Percentiles rank a stretch among this genome's conserved stretches.
Evolutionary conservation across 2,113 vertebrate genomes (phyloP).

Genomic region (Taxidea taxus): DNA sequence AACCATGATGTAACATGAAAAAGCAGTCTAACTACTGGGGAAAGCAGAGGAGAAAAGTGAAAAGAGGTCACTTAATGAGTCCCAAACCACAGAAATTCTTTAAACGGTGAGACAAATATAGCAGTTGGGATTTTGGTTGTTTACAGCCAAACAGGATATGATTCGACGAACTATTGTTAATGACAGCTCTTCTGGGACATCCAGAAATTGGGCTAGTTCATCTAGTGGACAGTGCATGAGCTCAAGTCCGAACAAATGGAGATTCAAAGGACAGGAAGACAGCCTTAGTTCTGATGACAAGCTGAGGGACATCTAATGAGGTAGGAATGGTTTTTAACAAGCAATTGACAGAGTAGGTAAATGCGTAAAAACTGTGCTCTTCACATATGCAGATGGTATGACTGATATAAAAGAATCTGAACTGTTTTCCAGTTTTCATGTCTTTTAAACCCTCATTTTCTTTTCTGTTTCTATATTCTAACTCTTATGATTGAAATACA

Average conservation of each 20-base stretch:
- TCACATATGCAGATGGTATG: background rate
- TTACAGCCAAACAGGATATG: background rate
- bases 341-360: background rate
- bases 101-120: background rate
- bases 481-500: background rate
- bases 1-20: background rate
- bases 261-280: background rate
- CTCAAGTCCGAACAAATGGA: background rate
- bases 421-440: background rate
- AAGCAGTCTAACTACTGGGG: background rate
- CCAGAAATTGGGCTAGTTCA: background rate
- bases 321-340: background rate
- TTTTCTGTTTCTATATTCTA: slow-evolving; percentile 14
- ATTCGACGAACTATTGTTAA: background rate
- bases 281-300: background rate
- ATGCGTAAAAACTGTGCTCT: background rate
- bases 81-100: background rate
- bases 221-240: background rate
- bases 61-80: background rate
- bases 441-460: background rate
- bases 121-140: slow-evolving; percentile 1
- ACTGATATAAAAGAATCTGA: background rate
- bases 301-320: background rate
- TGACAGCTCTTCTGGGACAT: background rate
- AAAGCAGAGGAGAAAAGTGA: background rate